Base-by-base conservation (phyloP, 2,113 vertebrate species). In the Protobothrops mucrosquamatus region DNA sequence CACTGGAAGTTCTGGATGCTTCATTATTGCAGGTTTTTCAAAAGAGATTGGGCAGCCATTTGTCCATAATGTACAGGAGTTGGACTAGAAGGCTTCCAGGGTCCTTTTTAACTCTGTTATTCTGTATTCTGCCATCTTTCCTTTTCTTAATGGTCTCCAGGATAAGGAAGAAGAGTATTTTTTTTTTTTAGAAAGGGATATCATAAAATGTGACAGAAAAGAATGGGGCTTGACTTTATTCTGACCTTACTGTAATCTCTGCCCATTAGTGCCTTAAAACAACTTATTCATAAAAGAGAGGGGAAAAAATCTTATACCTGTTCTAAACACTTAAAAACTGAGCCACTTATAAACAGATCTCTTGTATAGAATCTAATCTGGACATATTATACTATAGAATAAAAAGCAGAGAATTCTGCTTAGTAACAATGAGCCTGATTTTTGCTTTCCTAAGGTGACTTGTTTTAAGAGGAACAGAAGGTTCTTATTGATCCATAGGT, bases 401-500 rank as follows among this genome's bases (percentile, higher is more conserved):
- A 46, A 48, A 43, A 56, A 56, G 7, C 24, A 46, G 43, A 14
- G 2, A 85, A 29, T 85, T 85, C 23, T 54, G 39, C 39, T 52
- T 59, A 88, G 56, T 59, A 64, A 15, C 23, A 2, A 69, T 54
- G 12, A 64, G n/a, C n/a, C 81, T 92, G 29, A 3, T 94, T 4
- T 74, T 88, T 94, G 12, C 12, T 0, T 91, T 85, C 88, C 87
- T 10, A 39, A 51, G 39, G 51, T 95, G 22, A 26, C n/a, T 87
- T n/a, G 51, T 51, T 56, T 59, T 59, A 92, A 6, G 52, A 90
- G 89, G 91, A 94, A 74, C 26, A 8, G 2, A 90, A 74, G 55
- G 91, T 94, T 94, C 93, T 94, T 64, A 52, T 43, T 95, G 94
- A 95, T 94, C 94, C 95, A 88, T n/a, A 59, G 54, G 93, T 55